A percentile compares a stretch with the other conserved stretches of the same genome.
Evolutionary conservation across 2,888 invertebrate species (phyloP).

Genomic region (Diarsia dahlii): DNA sequence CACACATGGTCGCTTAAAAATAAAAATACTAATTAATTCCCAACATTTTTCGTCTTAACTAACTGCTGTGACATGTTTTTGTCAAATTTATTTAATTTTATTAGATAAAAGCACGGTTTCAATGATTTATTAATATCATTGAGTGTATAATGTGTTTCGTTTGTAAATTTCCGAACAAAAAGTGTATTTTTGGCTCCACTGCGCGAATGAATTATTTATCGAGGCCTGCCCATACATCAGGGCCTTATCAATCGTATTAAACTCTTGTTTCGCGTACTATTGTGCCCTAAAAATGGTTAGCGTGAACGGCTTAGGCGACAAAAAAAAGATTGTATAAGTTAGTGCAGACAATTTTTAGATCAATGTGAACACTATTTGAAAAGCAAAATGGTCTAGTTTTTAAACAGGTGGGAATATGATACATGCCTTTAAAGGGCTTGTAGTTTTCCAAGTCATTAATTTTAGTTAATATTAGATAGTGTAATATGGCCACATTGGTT

Average conservation of each 20-base stretch:
- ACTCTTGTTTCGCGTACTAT: conserved; percentile 73
- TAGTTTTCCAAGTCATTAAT: conserved; percentile 53
- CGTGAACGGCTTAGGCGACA: conserved; percentile 68
- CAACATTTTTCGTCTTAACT: conserved; percentile 60
- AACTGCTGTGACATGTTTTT: conserved; percentile 66
- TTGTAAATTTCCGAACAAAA: conserved; percentile 72
- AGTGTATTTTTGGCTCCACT: conserved; percentile 65
- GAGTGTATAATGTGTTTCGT: conserved; percentile 55
- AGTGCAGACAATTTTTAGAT: conserved; percentile 71
- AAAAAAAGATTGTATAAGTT: conserved; percentile 74
- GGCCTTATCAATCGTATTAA: conserved; percentile 72
- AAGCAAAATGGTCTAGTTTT: conserved; percentile 67
- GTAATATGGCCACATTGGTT: conserved; percentile 12
- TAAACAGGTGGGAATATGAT: conserved; percentile 64
- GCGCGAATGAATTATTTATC: conserved; percentile 81
- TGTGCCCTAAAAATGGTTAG: conserved; percentile 84
- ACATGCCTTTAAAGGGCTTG: conserved; percentile 48
- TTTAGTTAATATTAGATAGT: conserved; percentile 39
- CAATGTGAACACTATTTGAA: conserved; percentile 73
- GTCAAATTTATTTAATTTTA: conserved; percentile 75
- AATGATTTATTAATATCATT: conserved; percentile 71
- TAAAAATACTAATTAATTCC: conserved; percentile 62
- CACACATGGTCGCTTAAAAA: conserved; percentile 65
- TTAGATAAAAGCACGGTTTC: conserved; percentile 70
- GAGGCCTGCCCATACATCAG: conserved; percentile 62